Evolutionary conservation across 2,888 invertebrate species (phyloP).

Genomic region (Arrhopalites spinosus): DNA sequence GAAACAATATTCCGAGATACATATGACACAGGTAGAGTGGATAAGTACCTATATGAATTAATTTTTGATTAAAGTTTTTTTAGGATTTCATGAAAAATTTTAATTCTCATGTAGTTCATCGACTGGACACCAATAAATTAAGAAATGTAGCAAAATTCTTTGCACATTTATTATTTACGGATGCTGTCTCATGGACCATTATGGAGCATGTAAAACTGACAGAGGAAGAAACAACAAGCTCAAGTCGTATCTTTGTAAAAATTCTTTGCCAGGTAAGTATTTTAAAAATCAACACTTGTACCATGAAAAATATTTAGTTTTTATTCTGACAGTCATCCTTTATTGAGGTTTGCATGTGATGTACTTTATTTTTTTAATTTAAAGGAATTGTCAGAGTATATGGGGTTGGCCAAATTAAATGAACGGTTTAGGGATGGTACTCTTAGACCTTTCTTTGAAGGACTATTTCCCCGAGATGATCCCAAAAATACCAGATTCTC

Average conservation of each 20-base stretch:
- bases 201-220: constrained; percentile 86
- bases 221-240: constrained; percentile 96
- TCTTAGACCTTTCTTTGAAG: constrained; percentile 81
- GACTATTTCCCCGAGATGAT: constrained; percentile 93
- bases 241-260: constrained; percentile 96
- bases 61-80: background rate
- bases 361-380: background rate
- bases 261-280: constrained; percentile 78
- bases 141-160: constrained; percentile 97
- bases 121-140: constrained; percentile 92
- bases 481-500: constrained; percentile 96
- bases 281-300: background rate
- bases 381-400: constrained; percentile 89
- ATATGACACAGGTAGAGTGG: constrained; percentile 72
- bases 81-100: background rate
- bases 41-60: background rate
- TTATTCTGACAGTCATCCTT: background rate
- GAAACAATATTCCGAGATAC: constrained; percentile 94
- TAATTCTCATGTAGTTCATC: constrained; percentile 69
- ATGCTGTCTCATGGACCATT: constrained; percentile 96
- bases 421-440: constrained; percentile 88
- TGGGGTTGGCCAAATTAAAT: constrained; percentile 92
- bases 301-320: background rate
- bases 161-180: constrained; percentile 92
- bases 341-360: background rate